Evolutionary conservation across 2,113 vertebrate genomes (phyloP).

Genomic region (Grammomys dolichurus): DNA sequence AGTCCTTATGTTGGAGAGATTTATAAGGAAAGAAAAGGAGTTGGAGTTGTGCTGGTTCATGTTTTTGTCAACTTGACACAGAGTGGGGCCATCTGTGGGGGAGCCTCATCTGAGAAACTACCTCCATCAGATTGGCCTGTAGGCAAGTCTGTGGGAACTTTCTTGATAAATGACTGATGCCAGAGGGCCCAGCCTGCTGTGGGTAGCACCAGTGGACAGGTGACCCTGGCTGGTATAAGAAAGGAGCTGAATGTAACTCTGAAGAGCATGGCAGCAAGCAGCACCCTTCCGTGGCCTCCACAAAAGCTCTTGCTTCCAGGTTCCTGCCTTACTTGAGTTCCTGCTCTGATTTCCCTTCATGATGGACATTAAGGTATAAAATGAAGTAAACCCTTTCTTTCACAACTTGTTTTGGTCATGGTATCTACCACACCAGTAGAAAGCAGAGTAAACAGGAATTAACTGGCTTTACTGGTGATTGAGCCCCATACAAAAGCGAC

Average conservation of each 20-base stretch:
- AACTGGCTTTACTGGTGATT: neutral
- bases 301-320: neutral
- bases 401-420: neutral
- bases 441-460: neutral
- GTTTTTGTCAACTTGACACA: neutral
- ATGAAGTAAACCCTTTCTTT: neutral
- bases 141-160: neutral
- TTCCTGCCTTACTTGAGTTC: neutral
- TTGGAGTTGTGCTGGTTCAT: conserved; percentile 3
- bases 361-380: neutral
- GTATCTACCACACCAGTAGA: neutral
- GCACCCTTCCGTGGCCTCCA: no score
- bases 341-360: neutral
- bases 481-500: neutral
- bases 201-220: neutral
- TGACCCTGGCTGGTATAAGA: neutral
- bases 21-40: neutral
- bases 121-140: neutral
- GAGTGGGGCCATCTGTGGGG: neutral
- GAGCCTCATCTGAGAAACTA: neutral
- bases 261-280: neutral
- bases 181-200: neutral
- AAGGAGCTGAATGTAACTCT: neutral
- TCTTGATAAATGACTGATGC: neutral
- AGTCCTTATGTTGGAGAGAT: neutral